Percentiles rank a stretch among this genome's conserved stretches.
Conservation (phyloP, 1,140 invertebrate species). For the Laodelphax striatellus region DNA sequence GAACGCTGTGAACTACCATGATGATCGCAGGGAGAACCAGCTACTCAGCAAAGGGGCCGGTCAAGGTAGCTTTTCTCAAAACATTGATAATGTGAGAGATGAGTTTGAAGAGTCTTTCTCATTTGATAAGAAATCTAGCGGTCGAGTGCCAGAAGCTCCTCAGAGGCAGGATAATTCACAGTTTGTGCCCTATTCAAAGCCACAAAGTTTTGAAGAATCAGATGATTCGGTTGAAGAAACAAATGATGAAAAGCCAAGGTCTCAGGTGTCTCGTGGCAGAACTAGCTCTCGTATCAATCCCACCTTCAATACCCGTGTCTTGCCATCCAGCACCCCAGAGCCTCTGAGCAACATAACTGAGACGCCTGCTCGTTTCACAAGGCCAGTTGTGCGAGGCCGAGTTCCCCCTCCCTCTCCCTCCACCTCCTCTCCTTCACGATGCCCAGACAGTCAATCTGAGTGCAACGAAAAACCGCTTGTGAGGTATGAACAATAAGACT, state of each 20-base stretch:
- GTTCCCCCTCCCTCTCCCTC: neutral
- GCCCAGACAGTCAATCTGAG: slow-evolving; percentile 23
- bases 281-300: neutral
- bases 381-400: neutral
- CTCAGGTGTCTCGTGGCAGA: neutral
- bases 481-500: slow-evolving; percentile 28
- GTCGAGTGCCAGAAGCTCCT: too few relatives aligned
- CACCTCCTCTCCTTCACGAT: neutral
- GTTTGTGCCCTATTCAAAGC: too few relatives aligned
- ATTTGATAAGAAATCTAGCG: too few relatives aligned
- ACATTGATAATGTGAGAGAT: too few relatives aligned
- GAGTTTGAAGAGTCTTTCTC: too few relatives aligned
- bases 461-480: slow-evolving; percentile 37
- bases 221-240: neutral
- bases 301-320: neutral
- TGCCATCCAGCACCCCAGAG: neutral
- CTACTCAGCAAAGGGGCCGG: too few relatives aligned
- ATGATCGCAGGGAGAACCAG: too few relatives aligned
- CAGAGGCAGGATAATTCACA: too few relatives aligned
- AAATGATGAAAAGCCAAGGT: neutral
- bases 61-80: too few relatives aligned
- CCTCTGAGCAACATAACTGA: neutral
- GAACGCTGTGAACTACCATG: too few relatives aligned
- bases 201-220: neutral
- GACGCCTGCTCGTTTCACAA: neutral